Evolutionary conservation across 2,888 invertebrate species (phyloP).

Genomic region (Gerris lacustris): DNA sequence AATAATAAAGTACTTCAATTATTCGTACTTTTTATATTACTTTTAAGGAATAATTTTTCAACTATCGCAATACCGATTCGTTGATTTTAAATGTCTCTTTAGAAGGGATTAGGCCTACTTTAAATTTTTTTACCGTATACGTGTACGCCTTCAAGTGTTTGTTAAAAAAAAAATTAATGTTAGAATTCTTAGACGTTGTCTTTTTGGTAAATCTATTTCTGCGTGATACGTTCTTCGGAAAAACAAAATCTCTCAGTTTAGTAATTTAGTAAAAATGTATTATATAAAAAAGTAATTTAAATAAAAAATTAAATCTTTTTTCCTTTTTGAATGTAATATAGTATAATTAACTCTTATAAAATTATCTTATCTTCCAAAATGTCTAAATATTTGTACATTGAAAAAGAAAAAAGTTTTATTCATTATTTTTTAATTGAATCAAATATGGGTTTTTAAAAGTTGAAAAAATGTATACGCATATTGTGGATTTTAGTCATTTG

Average conservation of each 20-base stretch:
- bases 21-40: too few relatives aligned
- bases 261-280: neutral
- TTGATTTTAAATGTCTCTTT: neutral
- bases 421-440: too few relatives aligned
- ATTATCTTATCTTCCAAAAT: slow-evolving; percentile 6
- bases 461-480: neutral
- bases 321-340: slow-evolving; percentile 10
- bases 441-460: too few relatives aligned
- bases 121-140: slow-evolving; percentile 26
- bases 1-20: too few relatives aligned
- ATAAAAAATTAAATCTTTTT: slow-evolving; percentile 10
- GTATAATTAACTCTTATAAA: slow-evolving; percentile 7
- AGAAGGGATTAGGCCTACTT: slow-evolving; percentile 17
- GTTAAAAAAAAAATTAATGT: slow-evolving; percentile 21
- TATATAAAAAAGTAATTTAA: slow-evolving; percentile 4
- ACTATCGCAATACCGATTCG: neutral
- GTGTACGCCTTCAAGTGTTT: slow-evolving; percentile 29
- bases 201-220: slow-evolving; percentile 27
- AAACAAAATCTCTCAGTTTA: slow-evolving; percentile 19
- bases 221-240: slow-evolving; percentile 21
- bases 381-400: neutral
- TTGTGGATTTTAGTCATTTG: slow-evolving; percentile 8
- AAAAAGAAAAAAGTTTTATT: neutral
- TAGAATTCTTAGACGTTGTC: slow-evolving; percentile 27
- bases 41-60: too few relatives aligned